A percentile compares a stretch with the other conserved stretches of the same genome.
Conservation (phyloP, 2,113 vertebrate genomes). For the Calonectris borealis region DNA sequence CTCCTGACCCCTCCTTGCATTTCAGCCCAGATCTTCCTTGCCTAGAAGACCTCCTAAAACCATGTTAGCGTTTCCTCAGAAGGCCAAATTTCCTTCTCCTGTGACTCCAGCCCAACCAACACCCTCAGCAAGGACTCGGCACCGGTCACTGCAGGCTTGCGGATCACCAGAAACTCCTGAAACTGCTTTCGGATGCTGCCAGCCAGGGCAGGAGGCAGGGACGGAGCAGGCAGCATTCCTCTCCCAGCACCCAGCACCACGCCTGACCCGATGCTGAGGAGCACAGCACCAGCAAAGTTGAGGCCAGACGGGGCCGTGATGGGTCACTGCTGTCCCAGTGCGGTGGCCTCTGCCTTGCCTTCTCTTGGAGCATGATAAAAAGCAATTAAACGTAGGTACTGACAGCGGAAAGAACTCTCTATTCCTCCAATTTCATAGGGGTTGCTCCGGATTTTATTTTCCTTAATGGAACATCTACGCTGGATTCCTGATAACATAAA, state of each 20-base stretch:
- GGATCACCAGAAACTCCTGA: neutral
- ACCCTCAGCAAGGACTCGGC: neutral
- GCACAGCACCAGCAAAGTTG: neutral
- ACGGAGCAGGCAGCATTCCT: neutral
- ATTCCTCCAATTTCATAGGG: too few species aligned
- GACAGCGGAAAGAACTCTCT: neutral
- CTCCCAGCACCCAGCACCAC: neutral
- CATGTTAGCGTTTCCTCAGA: neutral
- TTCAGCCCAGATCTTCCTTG: neutral
- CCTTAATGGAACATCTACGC: neutral
- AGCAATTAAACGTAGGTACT: neutral
- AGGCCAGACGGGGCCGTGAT: rapidly evolving
- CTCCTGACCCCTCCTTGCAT: neutral
- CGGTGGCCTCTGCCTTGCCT: neutral
- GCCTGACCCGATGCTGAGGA: rapidly evolving
- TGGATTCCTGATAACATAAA: neutral
- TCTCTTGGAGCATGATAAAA: rapidly evolving
- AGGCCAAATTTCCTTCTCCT: neutral
- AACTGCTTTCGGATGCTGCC: rapidly evolving
- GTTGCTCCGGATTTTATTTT: neutral
- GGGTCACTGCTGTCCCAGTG: neutral
- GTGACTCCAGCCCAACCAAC: rapidly evolving
- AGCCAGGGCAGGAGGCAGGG: neutral
- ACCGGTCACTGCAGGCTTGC: neutral
- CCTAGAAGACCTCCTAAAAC: neutral